A percentile compares a stretch with the other conserved stretches of the same genome.
phyloP scores from a whole-genome alignment of 2,113 vertebrate genomes.

The Zapornia atra region DNA sequence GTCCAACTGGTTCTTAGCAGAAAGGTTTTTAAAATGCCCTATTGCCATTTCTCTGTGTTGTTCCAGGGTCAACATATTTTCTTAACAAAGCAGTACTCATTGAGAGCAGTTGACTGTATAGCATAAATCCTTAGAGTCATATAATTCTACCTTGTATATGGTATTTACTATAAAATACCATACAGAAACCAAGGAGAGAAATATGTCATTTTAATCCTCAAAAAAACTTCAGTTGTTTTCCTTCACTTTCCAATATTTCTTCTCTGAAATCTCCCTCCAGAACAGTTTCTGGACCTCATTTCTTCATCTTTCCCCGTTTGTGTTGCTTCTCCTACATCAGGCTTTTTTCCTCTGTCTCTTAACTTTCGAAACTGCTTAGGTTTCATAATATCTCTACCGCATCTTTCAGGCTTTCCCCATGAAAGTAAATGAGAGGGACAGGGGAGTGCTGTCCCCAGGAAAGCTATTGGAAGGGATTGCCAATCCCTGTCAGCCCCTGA shows the following conservation, averaged over 20 bases:
- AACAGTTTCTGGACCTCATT: neutral
- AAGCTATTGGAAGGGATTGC: neutral
- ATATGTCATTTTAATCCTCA: neutral
- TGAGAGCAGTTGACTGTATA: slow-evolving; percentile 9
- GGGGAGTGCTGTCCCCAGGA: neutral
- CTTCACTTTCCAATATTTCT: neutral
- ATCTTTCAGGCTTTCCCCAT: neutral
- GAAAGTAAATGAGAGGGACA: neutral
- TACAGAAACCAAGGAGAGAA: neutral
- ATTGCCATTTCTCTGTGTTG: neutral
- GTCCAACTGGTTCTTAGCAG: neutral
- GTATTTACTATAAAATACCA: neutral
- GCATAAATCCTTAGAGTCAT: slow-evolving; percentile 7
- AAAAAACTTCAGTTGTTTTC: neutral
- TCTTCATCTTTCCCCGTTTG: neutral
- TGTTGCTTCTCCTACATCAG: neutral
- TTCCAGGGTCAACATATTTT: slow-evolving; percentile 39
- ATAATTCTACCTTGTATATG: neutral
- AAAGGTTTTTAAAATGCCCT: slow-evolving; percentile 24
- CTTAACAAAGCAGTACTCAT: slow-evolving; percentile 30
- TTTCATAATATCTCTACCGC: neutral
- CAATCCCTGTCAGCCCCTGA: neutral
- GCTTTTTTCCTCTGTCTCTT: neutral
- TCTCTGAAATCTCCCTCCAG: neutral
- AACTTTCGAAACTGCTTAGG: neutral